Evolutionary conservation across 2,888 invertebrate genomes (phyloP), one percentile per base, ranked within the genome.

Genomic region (Thyatira batis): DNA sequence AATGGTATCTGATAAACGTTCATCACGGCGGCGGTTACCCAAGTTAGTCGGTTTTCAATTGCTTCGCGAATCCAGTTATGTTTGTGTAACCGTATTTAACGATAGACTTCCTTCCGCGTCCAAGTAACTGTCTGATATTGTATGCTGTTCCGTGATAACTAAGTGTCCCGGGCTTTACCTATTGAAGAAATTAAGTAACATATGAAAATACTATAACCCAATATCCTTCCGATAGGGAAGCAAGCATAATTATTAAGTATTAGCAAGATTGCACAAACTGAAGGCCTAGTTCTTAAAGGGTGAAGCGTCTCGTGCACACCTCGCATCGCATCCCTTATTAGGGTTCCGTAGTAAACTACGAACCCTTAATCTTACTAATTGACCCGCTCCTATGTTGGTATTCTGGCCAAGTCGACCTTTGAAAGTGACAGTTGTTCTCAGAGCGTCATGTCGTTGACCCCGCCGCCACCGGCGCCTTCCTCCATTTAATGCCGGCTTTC

Each of bases 351-450:
- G n/a, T n/a, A n/a, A n/a, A n/a, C n/a, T n/a, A n/a, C n/a, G n/a
- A n/a, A n/a, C n/a, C n/a, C n/a, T n/a, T n/a, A n/a, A n/a, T 39
- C 13, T 39, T 17, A 17, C 13, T 2, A 6, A 2, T 39, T 39
- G 39, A 39, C 17, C 39, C 13, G 13, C 5, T 5, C 33, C 17
- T 39, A 1, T 39, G 13, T 23, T 23, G 17, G 8, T 17, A 17
- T 39, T 39, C 39, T 33, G 39, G 39, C 13, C 71, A 71, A 67
- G 65, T 58, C 84, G 87, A 90, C 89, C 90, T 90, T 89, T 91
- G 85, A 89, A 91, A 89, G 89, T 87, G 89, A 90, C 87, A 89
- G 89, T 86, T 80, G 80, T 82, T 85, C 78, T 79, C 62, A 73
- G 75, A 80, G 73, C 72, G 73, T 64, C 64, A 72, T 73, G 88